Conservation (phyloP, 2,797 vertebrate species). For the Gallirallus australis region DNA sequence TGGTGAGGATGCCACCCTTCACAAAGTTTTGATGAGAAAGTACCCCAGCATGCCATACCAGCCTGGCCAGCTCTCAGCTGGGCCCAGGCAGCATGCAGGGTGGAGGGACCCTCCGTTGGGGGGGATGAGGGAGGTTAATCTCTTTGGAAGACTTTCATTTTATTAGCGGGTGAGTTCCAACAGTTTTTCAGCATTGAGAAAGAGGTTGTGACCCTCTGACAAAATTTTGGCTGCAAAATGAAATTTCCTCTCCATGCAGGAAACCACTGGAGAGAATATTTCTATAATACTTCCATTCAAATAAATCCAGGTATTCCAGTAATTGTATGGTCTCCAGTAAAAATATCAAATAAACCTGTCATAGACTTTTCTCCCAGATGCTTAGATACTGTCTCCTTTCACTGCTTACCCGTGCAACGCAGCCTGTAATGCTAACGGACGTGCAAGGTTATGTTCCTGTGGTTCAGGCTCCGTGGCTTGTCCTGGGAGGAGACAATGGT, state of each 20-base stretch:
- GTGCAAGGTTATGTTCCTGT: background rate
- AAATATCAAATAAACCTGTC: slow-evolving; percentile 74
- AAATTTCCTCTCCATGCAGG: slow-evolving; percentile 64
- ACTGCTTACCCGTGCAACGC: background rate
- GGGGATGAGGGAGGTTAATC: background rate
- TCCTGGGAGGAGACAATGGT: slow-evolving; percentile 47
- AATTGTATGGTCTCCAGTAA: slow-evolving; percentile 69
- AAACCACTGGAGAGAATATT: slow-evolving; percentile 68
- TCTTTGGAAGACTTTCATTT: slow-evolving; percentile 44
- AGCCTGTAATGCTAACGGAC: background rate
- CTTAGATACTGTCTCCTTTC: slow-evolving; percentile 61
- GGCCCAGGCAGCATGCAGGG: rapidly evolving
- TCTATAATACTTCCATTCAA: slow-evolving; percentile 72
- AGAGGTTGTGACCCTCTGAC: slow-evolving; percentile 63
- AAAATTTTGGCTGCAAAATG: slow-evolving; percentile 69
- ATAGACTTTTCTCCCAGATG: slow-evolving; percentile 56
- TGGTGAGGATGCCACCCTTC: background rate
- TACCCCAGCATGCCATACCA: rapidly evolving
- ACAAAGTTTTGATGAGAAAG: background rate
- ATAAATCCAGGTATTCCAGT: slow-evolving; percentile 73
- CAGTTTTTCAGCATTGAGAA: slow-evolving; percentile 45
- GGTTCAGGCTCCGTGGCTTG: background rate
- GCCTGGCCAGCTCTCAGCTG: background rate
- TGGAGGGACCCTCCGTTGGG: background rate
- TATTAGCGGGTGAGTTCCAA: slow-evolving; percentile 42